Evolutionary conservation across 2,888 invertebrate genomes (phyloP).

Genomic region (Luffia ferchaultella): DNA sequence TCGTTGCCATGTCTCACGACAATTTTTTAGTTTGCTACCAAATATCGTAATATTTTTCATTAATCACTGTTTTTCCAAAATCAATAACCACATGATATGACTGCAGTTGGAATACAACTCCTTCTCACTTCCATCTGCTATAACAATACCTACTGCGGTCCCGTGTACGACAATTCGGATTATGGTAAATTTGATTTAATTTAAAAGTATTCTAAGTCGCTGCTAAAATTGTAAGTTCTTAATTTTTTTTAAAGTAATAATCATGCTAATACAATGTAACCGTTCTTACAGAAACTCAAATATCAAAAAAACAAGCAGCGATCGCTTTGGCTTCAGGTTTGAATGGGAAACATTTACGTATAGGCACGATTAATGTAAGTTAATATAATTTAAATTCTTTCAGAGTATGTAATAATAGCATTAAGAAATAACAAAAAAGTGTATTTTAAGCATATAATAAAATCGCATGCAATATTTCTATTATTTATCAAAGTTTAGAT

Average conservation of each 20-base stretch:
- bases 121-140: constrained; percentile 45
- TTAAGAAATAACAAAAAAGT: too few species aligned
- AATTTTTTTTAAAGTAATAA: not conserved
- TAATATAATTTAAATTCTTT: not conserved
- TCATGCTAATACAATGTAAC: too few species aligned
- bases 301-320: constrained; percentile 20
- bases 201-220: not conserved
- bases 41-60: not conserved
- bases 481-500: too few species aligned
- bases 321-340: constrained; percentile 26
- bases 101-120: constrained; percentile 35
- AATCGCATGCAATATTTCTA: too few species aligned
- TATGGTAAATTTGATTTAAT: constrained; percentile 23
- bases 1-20: constrained; percentile 13
- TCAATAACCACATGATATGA: constrained; percentile 21
- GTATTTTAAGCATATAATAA: too few species aligned
- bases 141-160: constrained; percentile 45
- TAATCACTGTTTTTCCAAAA: not conserved
- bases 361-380: constrained; percentile 52
- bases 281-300: constrained; percentile 23
- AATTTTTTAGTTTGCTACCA: constrained; percentile 4
- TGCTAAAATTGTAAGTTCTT: not conserved
- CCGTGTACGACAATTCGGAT: constrained; percentile 32
- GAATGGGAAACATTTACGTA: constrained; percentile 47
- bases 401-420: too few species aligned